Conservation (phyloP, 1,140 invertebrate genomes). For the Drosophila novamexicana region DNA sequence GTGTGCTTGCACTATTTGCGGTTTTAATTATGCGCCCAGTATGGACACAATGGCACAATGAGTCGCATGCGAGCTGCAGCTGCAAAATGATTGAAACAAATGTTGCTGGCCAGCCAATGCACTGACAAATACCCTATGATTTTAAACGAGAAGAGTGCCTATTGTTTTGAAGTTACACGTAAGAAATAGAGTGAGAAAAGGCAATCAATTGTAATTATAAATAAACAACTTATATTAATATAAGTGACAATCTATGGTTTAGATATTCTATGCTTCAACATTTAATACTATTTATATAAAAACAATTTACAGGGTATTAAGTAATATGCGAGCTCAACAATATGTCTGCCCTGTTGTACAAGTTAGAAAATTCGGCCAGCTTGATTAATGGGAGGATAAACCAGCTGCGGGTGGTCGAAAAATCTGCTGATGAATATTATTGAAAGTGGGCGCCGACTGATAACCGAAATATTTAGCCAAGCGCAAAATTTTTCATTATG, state of each 20-base stretch:
- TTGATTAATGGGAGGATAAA: slow-evolving; percentile 16
- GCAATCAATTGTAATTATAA: not conserved
- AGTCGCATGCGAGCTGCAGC: slow-evolving; percentile 20
- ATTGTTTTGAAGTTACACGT: not conserved
- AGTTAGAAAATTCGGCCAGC: slow-evolving; percentile 15
- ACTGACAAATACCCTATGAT: slow-evolving; percentile 18
- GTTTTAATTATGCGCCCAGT: slow-evolving; percentile 50
- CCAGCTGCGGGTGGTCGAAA: not conserved
- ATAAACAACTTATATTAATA: not conserved
- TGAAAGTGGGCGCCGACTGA: slow-evolving; percentile 29
- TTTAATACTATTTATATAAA: not conserved
- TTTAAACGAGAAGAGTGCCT: not conserved
- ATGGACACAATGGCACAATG: slow-evolving; percentile 44
- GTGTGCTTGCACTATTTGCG: slow-evolving; percentile 43
- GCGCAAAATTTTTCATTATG: slow-evolving; percentile 37
- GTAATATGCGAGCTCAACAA: not conserved
- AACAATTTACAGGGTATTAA: slow-evolving; percentile 18
- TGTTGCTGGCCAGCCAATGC: slow-evolving; percentile 17
- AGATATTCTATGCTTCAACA: not conserved
- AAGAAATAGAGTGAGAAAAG: no score
- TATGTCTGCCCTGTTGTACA: not conserved
- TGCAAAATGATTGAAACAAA: slow-evolving; percentile 44
- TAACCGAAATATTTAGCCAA: slow-evolving; percentile 43
- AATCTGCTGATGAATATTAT: slow-evolving; percentile 1
- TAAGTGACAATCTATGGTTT: not conserved